Percentiles rank a stretch among this genome's conserved stretches.
phyloP scores from a whole-genome alignment of 2,888 invertebrate species.

The Incurvaria masculella region DNA sequence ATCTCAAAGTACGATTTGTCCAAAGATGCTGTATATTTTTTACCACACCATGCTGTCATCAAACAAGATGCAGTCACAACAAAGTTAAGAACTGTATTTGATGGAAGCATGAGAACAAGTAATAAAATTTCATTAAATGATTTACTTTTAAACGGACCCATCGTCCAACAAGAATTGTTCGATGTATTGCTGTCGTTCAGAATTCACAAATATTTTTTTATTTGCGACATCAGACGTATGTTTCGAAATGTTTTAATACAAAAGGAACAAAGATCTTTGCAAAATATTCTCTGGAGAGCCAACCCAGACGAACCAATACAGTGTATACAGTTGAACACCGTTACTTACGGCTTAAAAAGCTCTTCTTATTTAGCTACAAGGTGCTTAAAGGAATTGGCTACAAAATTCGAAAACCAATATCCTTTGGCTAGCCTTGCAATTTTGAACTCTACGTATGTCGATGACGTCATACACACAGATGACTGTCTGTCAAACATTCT shows the following conservation, averaged over 20 bases:
- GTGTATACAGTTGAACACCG: slow-evolving; percentile 12
- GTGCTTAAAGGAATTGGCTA: not conserved
- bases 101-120: too few relatives aligned
- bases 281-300: slow-evolving; percentile 14
- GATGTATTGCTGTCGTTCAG: slow-evolving; percentile 11
- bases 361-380: too few relatives aligned
- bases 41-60: too few relatives aligned
- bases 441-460: too few relatives aligned
- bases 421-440: too few relatives aligned
- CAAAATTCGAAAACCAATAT: not conserved
- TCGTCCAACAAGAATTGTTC: slow-evolving; percentile 11
- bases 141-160: slow-evolving; percentile 10
- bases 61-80: not conserved
- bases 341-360: slow-evolving; percentile 11
- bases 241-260: slow-evolving; percentile 7
- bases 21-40: too few relatives aligned
- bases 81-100: not conserved
- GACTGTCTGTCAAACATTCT: too few relatives aligned
- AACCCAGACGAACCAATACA: slow-evolving; percentile 6
- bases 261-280: slow-evolving; percentile 6
- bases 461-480: too few relatives aligned
- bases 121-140: slow-evolving; percentile 13
- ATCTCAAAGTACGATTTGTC: too few relatives aligned
- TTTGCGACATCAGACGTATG: slow-evolving; percentile 9
- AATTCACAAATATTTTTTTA: slow-evolving; percentile 6